Percentiles rank a stretch among this genome's conserved stretches.
These are phyloP conservation scores for Drosophila guanche DNA, from an alignment of 1,140 invertebrate species.

Conservation along the genomic window DNA sequence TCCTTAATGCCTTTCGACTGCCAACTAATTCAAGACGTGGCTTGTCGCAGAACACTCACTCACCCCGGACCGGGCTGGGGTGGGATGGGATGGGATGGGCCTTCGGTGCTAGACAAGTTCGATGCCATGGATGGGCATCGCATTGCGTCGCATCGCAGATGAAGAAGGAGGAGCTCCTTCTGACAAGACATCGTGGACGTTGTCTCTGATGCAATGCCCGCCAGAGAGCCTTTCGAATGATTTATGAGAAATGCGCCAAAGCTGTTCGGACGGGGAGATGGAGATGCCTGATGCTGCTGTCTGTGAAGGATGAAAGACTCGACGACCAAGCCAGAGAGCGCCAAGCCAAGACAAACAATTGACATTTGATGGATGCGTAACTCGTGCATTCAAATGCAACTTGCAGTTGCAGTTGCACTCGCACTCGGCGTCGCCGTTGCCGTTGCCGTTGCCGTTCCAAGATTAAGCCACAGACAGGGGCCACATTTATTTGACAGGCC, in stretches of 20 bases:
- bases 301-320: conserved; percentile 24
- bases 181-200: conserved; percentile 51
- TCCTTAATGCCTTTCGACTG: conserved; percentile 39
- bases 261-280: not conserved
- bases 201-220: conserved; percentile 53
- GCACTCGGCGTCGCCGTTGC: too few relatives aligned
- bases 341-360: conserved; percentile 79
- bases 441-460: too few relatives aligned
- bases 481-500: conserved; percentile 57
- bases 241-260: conserved; percentile 73
- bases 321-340: conserved; percentile 66
- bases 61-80: too few relatives aligned
- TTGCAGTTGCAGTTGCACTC: not conserved
- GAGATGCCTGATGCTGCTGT: not conserved
- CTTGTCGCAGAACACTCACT: conserved; percentile 43
- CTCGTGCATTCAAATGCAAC: conserved; percentile 75
- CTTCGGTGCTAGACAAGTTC: conserved; percentile 58
- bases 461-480: not conserved
- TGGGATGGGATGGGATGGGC: not conserved
- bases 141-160: conserved; percentile 28
- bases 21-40: conserved; percentile 47
- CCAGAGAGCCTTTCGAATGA: conserved; percentile 65
- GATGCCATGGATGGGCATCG: conserved; percentile 77
- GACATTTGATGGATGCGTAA: conserved; percentile 82
- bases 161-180: conserved; percentile 6